Base-by-base conservation (phyloP, 2,797 vertebrate genomes). In the Austrolebias charrua region DNA sequence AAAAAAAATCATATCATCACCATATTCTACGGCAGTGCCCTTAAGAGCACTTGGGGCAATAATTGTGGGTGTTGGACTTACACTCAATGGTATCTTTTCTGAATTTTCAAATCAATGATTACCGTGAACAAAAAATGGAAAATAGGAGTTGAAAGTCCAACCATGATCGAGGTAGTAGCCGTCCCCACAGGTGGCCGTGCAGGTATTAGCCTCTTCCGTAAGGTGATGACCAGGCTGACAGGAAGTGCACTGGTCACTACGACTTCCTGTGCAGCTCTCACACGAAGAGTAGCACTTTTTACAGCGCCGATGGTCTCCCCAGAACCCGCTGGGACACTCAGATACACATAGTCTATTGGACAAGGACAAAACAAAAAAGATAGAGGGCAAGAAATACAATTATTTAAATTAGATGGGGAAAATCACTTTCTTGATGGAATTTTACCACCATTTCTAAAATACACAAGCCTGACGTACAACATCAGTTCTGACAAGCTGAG, bases 221-320 rank as follows among this genome's bases (percentile, higher is more conserved):
- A 98, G 87, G 88, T 95, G 91, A 82, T 95, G 92, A 13, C 95
- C 94, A 14, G 92, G 85, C 87, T 92, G 95, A 84, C 97, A 99
- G 80, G 94, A 92, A 33, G 92, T 91, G 83, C 97, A 99, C 80
- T 99, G 96, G 86, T 98, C 93, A 54, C 89, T 92, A 12, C 96
- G 96, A 82, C 96, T 93, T 57, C 97, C 97, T 2, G 93, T 89
- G 90, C 97, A 99, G 55, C 90, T 93, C 83, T 94, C 91, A 59
- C 97, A 99, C 71, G 93, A 92, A 16, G 94, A 91, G 40, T 86
- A 95, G 74, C 96, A 98, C 79, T 94, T 95, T 84, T 96, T 95
- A 78, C 96, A 99, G 11, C 95, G 87, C 19, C 87, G 86, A 2
- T 83, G 90, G 79, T 93, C 92, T 0, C 89, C 88, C 92, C 91